Evolutionary conservation across 2,113 vertebrate species (phyloP).

Genomic region (Phrynocephalus versicolor): DNA sequence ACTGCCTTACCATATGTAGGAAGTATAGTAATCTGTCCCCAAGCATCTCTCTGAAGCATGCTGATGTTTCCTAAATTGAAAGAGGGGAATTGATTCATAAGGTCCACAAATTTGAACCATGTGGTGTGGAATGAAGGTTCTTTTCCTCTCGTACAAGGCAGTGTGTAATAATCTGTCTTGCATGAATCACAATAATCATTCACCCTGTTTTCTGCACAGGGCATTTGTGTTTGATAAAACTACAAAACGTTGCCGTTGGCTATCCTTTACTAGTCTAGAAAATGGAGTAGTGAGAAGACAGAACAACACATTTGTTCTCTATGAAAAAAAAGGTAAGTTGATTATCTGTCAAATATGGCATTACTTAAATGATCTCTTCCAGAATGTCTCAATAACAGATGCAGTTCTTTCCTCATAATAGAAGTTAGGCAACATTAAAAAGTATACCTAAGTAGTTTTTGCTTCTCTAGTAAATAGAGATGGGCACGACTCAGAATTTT

Average conservation of each 20-base stretch:
- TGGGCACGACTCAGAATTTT: too few species aligned
- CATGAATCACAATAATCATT: constrained; percentile 45
- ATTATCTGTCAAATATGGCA: constrained; percentile 46
- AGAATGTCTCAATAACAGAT: too few species aligned
- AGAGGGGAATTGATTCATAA: neutral
- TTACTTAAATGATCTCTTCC: too few species aligned
- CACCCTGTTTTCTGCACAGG: constrained; percentile 74
- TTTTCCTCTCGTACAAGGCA: neutral
- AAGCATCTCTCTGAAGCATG: neutral
- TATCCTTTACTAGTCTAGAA: constrained; percentile 92
- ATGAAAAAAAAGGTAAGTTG: constrained; percentile 95
- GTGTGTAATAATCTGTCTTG: constrained; percentile 48
- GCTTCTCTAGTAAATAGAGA: neutral
- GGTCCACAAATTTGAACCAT: too few species aligned
- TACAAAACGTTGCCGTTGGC: constrained; percentile 89
- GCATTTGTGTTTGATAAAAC: constrained; percentile 84
- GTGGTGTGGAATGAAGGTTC: neutral
- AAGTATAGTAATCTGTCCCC: neutral
- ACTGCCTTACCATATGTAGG: neutral
- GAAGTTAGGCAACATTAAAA: neutral
- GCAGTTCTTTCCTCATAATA: neutral
- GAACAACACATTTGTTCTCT: constrained; percentile 89
- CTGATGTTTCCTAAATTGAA: neutral
- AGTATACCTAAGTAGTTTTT: too few species aligned
- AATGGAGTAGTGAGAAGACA: constrained; percentile 83